Evolutionary conservation across 2,797 vertebrate genomes (phyloP), one percentile per base, ranked within the genome.

Genomic region (Channa striata): DNA sequence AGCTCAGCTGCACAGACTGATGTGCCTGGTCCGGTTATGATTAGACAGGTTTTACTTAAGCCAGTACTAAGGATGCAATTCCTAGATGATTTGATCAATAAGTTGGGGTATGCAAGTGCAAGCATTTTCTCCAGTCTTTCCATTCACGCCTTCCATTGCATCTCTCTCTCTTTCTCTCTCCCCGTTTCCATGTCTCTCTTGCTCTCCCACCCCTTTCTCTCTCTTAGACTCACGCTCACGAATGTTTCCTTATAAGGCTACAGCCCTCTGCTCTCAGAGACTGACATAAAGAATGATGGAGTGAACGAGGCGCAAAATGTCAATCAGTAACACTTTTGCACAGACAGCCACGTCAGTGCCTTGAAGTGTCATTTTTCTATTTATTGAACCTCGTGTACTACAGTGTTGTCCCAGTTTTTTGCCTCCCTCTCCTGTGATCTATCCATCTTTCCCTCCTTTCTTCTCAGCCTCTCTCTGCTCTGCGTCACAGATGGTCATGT

Each of bases 171-270:
- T 50, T 53, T 73, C 51, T 59, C 47, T 25, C 50, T 42, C 68
- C 48, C n/a, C 61, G 19, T 30, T 8, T 54, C 37, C 50, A 21
- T 57, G 21, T 71, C 46, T 79, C 71, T 68, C 78, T 82, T 54
- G 11, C 72, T 72, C 76, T 77, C 84, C 74, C 80, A 56, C 53
- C 82, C 63, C 76, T 81, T 56, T 78, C 77, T 74, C 74, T 66
- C 76, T 66, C 30, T 74, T 64, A 57, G 64, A 63, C 78, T 78
- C 78, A 21, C 54, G 17, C 76, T 80, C 84, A 81, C 73, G 46
- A 89, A 85, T 78, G 82, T 81, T 85, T 86, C 92, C 92, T 91
- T 93, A 92, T 93, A 93, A 81, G 92, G 92, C 83, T 84, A 50
- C 69, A 85, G 85, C 80, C 78, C 80, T 89, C 78, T 67, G 68